Conservation (phyloP, 2,113 vertebrate genomes). For the Odocoileus virginianus region DNA sequence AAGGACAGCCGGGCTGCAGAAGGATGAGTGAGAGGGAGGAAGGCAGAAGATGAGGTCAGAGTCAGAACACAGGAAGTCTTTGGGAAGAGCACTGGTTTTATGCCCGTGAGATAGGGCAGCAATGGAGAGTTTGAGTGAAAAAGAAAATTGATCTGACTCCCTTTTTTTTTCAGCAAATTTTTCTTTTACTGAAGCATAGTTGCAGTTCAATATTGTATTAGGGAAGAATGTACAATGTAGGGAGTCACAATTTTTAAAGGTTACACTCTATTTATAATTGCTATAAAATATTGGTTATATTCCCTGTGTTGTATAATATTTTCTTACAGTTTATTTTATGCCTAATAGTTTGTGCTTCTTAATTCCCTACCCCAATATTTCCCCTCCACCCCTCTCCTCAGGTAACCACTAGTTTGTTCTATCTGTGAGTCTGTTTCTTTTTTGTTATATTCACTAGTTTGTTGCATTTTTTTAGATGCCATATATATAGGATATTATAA, state of each 20-base stretch:
- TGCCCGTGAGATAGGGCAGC: neutral
- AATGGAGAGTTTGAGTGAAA: neutral
- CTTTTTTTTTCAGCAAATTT: neutral
- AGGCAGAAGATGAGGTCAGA: neutral
- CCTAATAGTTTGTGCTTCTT: neutral
- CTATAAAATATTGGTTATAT: neutral
- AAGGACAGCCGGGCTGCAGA: neutral
- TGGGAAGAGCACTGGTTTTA: neutral
- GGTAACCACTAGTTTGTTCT: neutral
- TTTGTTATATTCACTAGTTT: neutral
- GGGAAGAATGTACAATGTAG: neutral
- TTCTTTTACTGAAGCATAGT: neutral
- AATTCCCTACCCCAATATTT: neutral
- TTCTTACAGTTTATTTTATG: neutral
- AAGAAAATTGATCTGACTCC: neutral
- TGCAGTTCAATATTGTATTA: fast-evolving
- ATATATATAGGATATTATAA: neutral
- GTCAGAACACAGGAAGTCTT: neutral
- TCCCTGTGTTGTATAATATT: neutral
- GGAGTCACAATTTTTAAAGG: neutral
- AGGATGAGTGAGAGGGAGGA: neutral
- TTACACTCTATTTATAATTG: neutral
- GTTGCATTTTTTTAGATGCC: neutral
- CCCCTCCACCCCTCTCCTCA: neutral
- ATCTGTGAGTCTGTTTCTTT: neutral